Evolutionary conservation across 1,140 invertebrate species (phyloP).

Genomic region (Bombus affinis): DNA sequence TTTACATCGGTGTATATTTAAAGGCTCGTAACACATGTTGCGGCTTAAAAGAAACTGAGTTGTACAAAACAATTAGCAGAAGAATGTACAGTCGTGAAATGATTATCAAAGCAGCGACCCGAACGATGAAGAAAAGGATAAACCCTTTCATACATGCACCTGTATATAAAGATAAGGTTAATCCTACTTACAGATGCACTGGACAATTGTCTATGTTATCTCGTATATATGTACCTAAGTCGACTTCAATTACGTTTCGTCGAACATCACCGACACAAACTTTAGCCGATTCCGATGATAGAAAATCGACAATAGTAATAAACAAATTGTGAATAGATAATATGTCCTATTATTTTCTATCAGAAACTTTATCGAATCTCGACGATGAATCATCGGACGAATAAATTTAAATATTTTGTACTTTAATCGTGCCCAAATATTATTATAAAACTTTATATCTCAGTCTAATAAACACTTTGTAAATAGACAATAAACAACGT

Average conservation of each 20-base stretch:
- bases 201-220: neutral
- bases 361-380: too few species aligned
- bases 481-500: neutral
- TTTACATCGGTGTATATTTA: constrained; percentile 83
- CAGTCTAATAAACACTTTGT: neutral
- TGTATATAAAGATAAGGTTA: rapidly evolving
- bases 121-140: constrained; percentile 27
- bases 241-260: constrained; percentile 23
- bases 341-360: neutral
- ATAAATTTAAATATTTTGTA: too few species aligned
- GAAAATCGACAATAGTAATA: neutral
- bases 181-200: too few species aligned
- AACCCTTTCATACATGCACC: constrained; percentile 37
- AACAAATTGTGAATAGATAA: neutral
- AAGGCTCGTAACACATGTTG: constrained; percentile 81
- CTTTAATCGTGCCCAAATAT: neutral
- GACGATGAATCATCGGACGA: too few species aligned
- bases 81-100: constrained; percentile 77
- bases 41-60: constrained; percentile 55
- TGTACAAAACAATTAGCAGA: constrained; percentile 77
- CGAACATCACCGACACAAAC: constrained; percentile 56
- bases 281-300: neutral
- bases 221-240: rapidly evolving
- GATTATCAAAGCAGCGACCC: constrained; percentile 66
- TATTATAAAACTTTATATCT: neutral